Base-by-base conservation (phyloP, 37 sponge, comb jelly and placozoan species). In the Theonella swinhoei region DNA sequence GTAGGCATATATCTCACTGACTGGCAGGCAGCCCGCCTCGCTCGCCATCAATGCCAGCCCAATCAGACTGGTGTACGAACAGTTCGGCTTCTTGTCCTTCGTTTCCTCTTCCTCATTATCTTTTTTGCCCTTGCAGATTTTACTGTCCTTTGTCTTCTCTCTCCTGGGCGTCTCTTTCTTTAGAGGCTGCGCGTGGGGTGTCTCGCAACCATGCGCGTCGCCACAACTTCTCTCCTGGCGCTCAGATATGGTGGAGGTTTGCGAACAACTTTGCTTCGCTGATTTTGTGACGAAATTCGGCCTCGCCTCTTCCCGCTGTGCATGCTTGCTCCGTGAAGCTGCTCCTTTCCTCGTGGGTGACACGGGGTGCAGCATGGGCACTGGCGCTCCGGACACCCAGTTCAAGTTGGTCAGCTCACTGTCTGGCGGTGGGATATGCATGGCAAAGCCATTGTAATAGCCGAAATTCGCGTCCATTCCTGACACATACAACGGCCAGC, bases 51-150 rank as follows among this genome's bases (percentile, higher is more conserved):
- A 58, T 25, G 94, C 94, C 91, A 94, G 83, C 30, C 76, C 88
- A 54, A 90, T 94, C 60, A 94, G 88, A 84, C 94, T 89, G 33
- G 94, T 72, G 75, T 94, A 94, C 28, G 91, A 90, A 70, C 83
- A 94, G 39, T 71, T 75, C 0, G 94, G 94, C 41, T 62, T 86
- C 42, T 62, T 38, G 29, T 66, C 22, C 36, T 22, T 29, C 70
- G 54, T 14, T 14, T 47, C 54, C 14, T 47, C 54, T 14, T 47
- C 54, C 54, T 47, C 54, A 7, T 14, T 14, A 7, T 47, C 54
- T 14, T 47, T 47, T 7, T 47, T 14, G 54, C 54, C 54, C 14
- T 14, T 7, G 11, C 14, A 17, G 54, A 7, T 47, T 7, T 14
- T 47, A 14, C 54, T 47, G 11, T 47, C 14, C 54, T 47, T 47